Evolutionary conservation across 2,797 vertebrate species (phyloP).

Genomic region (Spizella passerina): DNA sequence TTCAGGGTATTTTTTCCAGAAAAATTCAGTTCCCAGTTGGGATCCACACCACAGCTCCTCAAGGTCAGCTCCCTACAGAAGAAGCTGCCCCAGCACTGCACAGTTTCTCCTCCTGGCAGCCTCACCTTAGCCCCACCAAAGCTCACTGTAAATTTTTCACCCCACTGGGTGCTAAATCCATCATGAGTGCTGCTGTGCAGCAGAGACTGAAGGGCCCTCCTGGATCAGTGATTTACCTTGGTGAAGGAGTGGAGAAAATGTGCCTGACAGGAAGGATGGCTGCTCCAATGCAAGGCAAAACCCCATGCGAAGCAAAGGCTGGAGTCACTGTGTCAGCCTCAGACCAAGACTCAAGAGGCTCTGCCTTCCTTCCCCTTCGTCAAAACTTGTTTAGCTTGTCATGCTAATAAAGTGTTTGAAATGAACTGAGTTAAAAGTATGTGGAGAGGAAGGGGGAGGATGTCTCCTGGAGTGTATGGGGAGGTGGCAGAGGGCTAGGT

Average conservation of each 20-base stretch:
- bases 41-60: neutral
- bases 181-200: neutral
- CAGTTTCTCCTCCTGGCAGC: neutral
- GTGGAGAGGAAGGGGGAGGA: neutral
- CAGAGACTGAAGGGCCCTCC: neutral
- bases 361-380: neutral
- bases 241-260: neutral
- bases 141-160: neutral
- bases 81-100: neutral
- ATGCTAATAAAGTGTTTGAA: slow-evolving; percentile 51
- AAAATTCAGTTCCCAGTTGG: neutral
- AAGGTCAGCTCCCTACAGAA: neutral
- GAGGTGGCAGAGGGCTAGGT: neutral
- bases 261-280: neutral
- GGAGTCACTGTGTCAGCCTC: neutral
- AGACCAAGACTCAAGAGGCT: neutral
- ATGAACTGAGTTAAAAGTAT: neutral
- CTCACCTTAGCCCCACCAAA: neutral
- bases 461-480: rapidly evolving
- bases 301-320: neutral
- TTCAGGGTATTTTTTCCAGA: neutral
- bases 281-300: neutral
- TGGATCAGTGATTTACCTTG: neutral
- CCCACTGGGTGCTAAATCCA: neutral
- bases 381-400: slow-evolving; percentile 58